Base-by-base conservation (phyloP, 2,888 invertebrate genomes). In the Electrophaes corylata region DNA sequence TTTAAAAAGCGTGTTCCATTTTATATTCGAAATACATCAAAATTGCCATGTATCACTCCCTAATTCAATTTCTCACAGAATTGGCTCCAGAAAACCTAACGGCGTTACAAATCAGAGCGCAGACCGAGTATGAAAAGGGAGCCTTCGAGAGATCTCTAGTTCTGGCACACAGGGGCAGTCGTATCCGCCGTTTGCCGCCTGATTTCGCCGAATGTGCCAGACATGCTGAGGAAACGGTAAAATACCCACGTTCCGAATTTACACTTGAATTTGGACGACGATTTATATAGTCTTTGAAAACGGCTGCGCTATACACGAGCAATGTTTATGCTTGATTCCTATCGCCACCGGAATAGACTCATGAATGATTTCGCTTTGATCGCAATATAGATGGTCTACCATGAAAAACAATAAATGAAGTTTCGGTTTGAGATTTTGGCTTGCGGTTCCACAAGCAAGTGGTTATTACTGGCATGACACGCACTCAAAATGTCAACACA, bases 61-160 rank as follows among this genome's bases (percentile, higher is more conserved):
- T 46, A 33, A 52, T 47, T 29, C 39, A 39, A 51, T 59, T 59
- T 29, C 33, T 39, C 43, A 58, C 65, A 90, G 91, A 84, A 66
- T 71, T 90, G 63, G 88, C 88, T 60, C 90, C 91, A 19, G 72
- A 83, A 20, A 91, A 90, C 59, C 69, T 83, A 60, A 79, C 81
- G 54, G 90, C 88, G 1, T 71, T 84, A 67, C 86, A 90, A 78
- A 86, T 91, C 44, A 79, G 77, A 53, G 87, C 89, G 6, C 83
- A 86, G 59, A 90, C 86, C 0, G 85, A 89, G 69, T 91, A 91
- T 64, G 88, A 90, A 67, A 88, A 86, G 70, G 83, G 89, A 57
- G 81, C 78, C 3, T 91, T 91, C 61, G 91, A 90, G 62, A 79
- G 82, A 11, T 79, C 90, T 16, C 71, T 89, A 20, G 77, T 89